These are phyloP conservation scores for Bhutanitis thaidina DNA, from an alignment of 2,888 invertebrate genomes.

Conservation along the genomic window DNA sequence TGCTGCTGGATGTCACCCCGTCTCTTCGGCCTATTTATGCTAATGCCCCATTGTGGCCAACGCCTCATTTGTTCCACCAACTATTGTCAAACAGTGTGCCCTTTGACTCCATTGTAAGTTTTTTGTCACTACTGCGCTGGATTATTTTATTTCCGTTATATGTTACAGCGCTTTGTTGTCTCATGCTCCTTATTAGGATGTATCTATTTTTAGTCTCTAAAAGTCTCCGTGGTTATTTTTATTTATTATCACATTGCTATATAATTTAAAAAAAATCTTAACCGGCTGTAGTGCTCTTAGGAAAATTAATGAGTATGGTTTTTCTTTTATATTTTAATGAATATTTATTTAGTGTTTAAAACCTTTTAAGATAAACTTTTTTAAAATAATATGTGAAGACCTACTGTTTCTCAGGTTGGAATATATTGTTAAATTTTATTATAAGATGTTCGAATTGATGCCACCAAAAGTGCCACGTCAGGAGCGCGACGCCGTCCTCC, in stretches of 20 bases:
- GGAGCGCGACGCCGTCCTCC: conserved; percentile 59
- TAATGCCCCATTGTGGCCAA: conserved; percentile 70
- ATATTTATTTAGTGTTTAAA: no score
- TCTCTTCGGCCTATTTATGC: conserved; percentile 59
- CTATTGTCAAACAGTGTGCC: conserved; percentile 67
- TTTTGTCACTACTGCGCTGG: conserved; percentile 61
- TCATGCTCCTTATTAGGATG: conserved; percentile 47
- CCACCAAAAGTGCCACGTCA: conserved; percentile 56
- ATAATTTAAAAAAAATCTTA: no score
- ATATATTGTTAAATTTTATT: conserved; percentile 21
- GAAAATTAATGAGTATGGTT: no score
- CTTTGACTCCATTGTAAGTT: conserved; percentile 78
- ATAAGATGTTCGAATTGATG: conserved; percentile 46
- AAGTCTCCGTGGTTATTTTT: no score
- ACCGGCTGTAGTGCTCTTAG: no score
- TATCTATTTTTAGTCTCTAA: no score
- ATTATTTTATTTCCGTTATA: conserved; percentile 78
- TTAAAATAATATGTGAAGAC: no score
- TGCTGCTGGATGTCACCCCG: conserved; percentile 38
- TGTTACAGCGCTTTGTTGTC: conserved; percentile 54
- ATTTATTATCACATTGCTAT: no score
- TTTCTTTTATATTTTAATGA: no score
- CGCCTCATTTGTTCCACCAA: conserved; percentile 66
- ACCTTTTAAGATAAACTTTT: no score
- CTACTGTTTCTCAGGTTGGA: no score